Base-by-base conservation (phyloP, 2,888 invertebrate species). In the Drosophila flavopinicola region DNA sequence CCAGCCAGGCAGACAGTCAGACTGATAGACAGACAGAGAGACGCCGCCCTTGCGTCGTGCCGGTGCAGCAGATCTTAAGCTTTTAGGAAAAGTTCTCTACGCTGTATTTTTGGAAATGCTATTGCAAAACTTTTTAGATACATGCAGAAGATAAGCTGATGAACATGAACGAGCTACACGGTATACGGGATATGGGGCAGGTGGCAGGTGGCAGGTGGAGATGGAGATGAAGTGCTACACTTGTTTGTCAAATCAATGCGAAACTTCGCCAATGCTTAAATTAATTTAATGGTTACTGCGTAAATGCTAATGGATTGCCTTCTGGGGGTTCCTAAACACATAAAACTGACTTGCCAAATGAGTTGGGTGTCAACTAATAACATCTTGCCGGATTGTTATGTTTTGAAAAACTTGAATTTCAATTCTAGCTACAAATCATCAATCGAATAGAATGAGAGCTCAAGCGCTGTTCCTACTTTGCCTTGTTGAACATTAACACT, bases 81-180 rank as follows among this genome's bases (percentile, higher is more conserved):
- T 75, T 38, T 44, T 57, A 48, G 33, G 74, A 60, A 78, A 79
- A 83, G 44, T 83, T 58, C 37, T 75, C 63, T 49, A 38, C 66
- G 51, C 45, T 70, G 51, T 60, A 75, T 75, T 79, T 78, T 70
- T 53, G 49, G 33, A 64, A 75, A 66, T 75, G 68, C 69, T 80
- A 80, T 75, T 84, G 80, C 78, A 68, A 84, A 80, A 84, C 54
- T 80, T 80, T 84, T 75, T 51, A 82, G 80, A 80, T 80, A 78
- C 84, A 84, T 63, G 75, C 72, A 63, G 65, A 56, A 66, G 80
- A 84, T 84, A 84, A 70, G 67, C 54, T 63, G 69, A 75, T 57
- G 66, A 58, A 53, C 64, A 69, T 33, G 38, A 38, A 44, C n/a
- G 29, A 20, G 9, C 10, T 7, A 6, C 23, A 24, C 10, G 20